A percentile compares a stretch with the other conserved stretches of the same genome.
These are phyloP conservation scores for Malurus melanocephalus DNA, from an alignment of 2,113 vertebrate species.

Conservation along the genomic window DNA sequence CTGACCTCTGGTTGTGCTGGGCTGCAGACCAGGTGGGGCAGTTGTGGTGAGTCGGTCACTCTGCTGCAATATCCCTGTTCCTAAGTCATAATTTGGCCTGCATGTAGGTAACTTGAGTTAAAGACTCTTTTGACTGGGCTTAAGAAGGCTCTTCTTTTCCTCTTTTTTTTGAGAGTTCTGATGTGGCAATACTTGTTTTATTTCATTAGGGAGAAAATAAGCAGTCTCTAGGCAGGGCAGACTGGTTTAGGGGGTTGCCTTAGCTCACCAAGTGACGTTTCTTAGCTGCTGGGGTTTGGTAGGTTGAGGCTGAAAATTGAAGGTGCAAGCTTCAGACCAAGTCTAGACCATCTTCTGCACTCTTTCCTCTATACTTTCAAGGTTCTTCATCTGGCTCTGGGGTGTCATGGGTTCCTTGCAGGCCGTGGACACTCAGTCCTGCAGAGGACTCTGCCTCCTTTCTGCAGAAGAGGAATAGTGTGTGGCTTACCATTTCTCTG, in stretches of 20 bases:
- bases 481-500: not conserved
- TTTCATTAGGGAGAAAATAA: not conserved
- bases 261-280: not conserved
- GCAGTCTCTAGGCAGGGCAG: not conserved
- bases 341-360: not conserved
- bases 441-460: not conserved
- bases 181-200: not conserved
- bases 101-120: not conserved
- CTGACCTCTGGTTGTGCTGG: not conserved
- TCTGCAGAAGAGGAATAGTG: not conserved
- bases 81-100: not conserved
- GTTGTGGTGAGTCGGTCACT: fast-evolving
- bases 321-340: not conserved
- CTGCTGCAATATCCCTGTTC: not conserved
- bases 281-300: not conserved
- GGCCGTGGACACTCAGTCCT: not conserved
- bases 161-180: not conserved
- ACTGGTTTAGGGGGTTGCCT: not conserved
- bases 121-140: not conserved
- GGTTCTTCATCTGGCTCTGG: not conserved
- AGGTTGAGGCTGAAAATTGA: not conserved
- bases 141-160: not conserved
- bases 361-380: not conserved
- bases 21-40: not conserved
- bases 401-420: not conserved